Conservation (phyloP, 2,113 vertebrate species). For the Puntigrus tetrazona region DNA sequence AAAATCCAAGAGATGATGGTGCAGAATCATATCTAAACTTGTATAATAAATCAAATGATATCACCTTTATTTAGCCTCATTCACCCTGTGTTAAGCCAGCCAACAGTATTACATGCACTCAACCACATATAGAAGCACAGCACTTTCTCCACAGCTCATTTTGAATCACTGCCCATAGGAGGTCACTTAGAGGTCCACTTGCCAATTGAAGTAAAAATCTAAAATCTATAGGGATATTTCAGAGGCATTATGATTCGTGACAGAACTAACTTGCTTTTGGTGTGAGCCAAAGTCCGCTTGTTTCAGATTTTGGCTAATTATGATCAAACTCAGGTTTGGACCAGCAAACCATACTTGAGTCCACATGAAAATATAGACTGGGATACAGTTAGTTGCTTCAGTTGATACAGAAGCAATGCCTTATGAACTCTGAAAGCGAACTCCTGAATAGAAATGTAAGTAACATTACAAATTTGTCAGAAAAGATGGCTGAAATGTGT, state of each 20-base stretch:
- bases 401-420: background rate
- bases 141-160: constrained; percentile 6
- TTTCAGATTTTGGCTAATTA: background rate
- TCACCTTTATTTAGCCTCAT: background rate
- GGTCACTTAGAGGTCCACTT: constrained; percentile 38
- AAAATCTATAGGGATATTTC: constrained; percentile 24
- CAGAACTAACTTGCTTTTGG: background rate
- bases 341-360: background rate
- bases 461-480: background rate
- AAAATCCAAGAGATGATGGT: background rate
- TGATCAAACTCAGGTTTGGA: background rate
- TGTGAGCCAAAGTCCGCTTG: background rate
- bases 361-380: background rate
- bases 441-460: background rate
- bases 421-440: background rate
- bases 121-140: constrained; percentile 4
- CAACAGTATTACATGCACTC: background rate
- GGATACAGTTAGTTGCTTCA: background rate
- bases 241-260: background rate
- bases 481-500: background rate
- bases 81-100: background rate
- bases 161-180: constrained; percentile 22
- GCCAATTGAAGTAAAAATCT: constrained; percentile 9
- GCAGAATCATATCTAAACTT: constrained; percentile 11
- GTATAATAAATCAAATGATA: background rate